Evolutionary conservation across 35 echinoderm and acorn worm genomes (phyloP).

Genomic region (Heliocidaris tuberculata): DNA sequence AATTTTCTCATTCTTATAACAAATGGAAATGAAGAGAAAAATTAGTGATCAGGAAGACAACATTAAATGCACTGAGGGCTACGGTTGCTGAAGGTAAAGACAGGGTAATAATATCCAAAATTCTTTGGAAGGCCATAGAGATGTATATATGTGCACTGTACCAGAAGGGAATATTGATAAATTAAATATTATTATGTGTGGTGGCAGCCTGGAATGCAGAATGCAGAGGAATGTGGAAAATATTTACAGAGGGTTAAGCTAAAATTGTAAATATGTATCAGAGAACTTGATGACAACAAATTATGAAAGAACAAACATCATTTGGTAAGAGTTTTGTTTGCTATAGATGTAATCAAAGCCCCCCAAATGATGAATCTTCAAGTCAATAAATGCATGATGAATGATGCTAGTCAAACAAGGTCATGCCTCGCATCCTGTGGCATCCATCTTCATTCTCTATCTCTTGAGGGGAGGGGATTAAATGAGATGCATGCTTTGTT

Average conservation of each 20-base stretch:
- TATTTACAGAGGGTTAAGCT: not conserved
- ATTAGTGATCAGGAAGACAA: too few species aligned
- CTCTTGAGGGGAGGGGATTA: not conserved
- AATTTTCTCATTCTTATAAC: too few species aligned
- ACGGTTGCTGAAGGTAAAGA: too few species aligned
- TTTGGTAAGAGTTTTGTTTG: not conserved
- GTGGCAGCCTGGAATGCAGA: too few species aligned
- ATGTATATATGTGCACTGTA: too few species aligned
- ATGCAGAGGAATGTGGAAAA: too few species aligned
- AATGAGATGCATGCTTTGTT: not conserved
- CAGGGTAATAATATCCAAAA: too few species aligned
- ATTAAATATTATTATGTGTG: too few species aligned
- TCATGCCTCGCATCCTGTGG: not conserved
- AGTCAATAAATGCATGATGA: not conserved
- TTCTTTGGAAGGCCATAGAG: too few species aligned
- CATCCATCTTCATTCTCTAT: not conserved
- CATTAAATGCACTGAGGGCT: too few species aligned
- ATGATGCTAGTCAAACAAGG: not conserved
- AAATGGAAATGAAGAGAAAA: too few species aligned
- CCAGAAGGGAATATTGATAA: too few species aligned
- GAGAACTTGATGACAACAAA: not conserved
- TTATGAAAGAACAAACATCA: not conserved
- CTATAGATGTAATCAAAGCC: not conserved
- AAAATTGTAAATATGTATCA: not conserved
- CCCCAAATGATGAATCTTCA: not conserved